phyloP scores from a whole-genome alignment of 2,888 invertebrate genomes.

The Stenolophus ochropezus region DNA sequence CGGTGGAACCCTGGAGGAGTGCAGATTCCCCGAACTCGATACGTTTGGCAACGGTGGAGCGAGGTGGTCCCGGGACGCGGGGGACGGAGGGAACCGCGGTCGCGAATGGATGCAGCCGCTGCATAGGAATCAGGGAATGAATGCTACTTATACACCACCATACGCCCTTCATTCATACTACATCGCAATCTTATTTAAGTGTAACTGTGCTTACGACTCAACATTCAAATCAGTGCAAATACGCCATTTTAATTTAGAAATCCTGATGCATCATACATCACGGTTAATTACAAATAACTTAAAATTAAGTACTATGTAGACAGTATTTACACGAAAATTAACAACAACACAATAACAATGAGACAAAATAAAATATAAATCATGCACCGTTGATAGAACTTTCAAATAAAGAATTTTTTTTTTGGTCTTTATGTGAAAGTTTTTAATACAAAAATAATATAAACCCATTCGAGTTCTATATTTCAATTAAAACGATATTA shows the following conservation, averaged over 20 bases:
- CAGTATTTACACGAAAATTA: conserved; percentile 42
- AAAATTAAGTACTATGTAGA: conserved; percentile 22
- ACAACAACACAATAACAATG: conserved; percentile 59
- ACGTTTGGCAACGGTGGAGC: conserved; percentile 74
- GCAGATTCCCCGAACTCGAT: conserved; percentile 72
- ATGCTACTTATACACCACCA: conserved; percentile 66
- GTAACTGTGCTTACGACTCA: conserved; percentile 28
- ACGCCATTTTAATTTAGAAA: conserved; percentile 8
- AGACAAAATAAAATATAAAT: conserved; percentile 53
- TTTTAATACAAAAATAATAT: conserved; percentile 46
- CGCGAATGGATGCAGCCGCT: conserved; percentile 70
- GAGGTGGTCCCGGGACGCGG: conserved; percentile 66
- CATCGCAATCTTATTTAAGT: conserved; percentile 61
- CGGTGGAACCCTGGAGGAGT: conserved; percentile 66
- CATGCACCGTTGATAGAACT: conserved; percentile 51
- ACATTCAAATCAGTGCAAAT: conserved; percentile 39
- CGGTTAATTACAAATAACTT: conserved; percentile 19
- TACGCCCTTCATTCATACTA: conserved; percentile 66
- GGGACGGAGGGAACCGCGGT: conserved; percentile 69
- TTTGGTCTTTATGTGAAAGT: conserved; percentile 36
- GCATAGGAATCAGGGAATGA: conserved; percentile 71
- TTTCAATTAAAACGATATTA: conserved; percentile 33
- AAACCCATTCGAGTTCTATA: conserved; percentile 56
- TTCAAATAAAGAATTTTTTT: conserved; percentile 34
- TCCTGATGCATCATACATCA: conserved; percentile 28